Percentiles rank a stretch among this genome's conserved stretches.
Evolutionary conservation across 2,888 invertebrate species (phyloP).

Genomic region (Xestia c-nigrum): DNA sequence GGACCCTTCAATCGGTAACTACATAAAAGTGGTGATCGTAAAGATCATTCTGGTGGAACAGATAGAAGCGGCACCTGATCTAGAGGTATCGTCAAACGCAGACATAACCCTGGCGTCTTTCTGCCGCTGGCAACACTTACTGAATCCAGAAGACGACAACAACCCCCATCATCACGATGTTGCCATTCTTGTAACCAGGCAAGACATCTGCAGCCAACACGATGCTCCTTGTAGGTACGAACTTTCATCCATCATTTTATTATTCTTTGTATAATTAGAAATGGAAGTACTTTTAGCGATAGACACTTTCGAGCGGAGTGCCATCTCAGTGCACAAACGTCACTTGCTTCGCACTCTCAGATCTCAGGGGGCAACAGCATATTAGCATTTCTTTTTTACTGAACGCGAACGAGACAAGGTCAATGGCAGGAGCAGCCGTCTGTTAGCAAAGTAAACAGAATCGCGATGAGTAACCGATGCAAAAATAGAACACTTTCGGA

Average conservation of each 20-base stretch:
- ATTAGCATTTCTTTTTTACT: constrained; percentile 78
- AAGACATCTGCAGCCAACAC: constrained; percentile 93
- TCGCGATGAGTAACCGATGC: constrained; percentile 83
- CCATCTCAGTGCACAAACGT: constrained; percentile 18
- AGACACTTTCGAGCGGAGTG: constrained; percentile 5
- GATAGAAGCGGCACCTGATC: constrained; percentile 90
- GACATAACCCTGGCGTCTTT: constrained; percentile 96
- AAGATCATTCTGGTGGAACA: constrained; percentile 95
- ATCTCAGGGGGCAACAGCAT: constrained; percentile 70
- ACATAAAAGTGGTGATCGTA: constrained; percentile 97
- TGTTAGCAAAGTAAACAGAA: constrained; percentile 85
- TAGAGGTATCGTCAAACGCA: constrained; percentile 95
- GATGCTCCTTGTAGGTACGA: constrained; percentile 90
- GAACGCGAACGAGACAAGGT: constrained; percentile 82
- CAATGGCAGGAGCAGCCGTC: constrained; percentile 87
- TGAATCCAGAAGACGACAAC: constrained; percentile 94
- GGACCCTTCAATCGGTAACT: constrained; percentile 97
- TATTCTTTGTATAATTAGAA: constrained; percentile 20
- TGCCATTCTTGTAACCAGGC: constrained; percentile 95
- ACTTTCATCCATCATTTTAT: constrained; percentile 46
- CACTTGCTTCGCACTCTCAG: constrained; percentile 18
- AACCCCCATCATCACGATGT: constrained; percentile 98
- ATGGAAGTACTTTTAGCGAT: not conserved
- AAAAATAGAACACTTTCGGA: constrained; percentile 86
- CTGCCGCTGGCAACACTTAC: constrained; percentile 95